These are phyloP conservation scores for Apamea epomidion DNA, from an alignment of 2,888 invertebrate species.

Conservation along the genomic window DNA sequence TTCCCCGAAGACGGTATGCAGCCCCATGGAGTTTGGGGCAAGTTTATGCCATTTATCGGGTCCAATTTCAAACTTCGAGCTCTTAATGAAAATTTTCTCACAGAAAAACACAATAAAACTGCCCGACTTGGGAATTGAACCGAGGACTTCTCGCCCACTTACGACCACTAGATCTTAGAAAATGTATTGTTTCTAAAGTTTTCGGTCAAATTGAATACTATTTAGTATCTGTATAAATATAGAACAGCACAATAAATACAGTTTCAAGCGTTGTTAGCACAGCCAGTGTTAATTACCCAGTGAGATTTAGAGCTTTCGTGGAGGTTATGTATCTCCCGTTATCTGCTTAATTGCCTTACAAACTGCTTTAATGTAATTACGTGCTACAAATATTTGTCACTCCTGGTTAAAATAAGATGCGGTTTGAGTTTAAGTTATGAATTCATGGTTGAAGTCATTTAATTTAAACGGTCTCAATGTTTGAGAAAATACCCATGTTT, in stretches of 20 bases:
- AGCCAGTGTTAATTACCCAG: slow-evolving; percentile 73
- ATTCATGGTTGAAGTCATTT: not conserved
- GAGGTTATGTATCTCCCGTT: slow-evolving; percentile 73
- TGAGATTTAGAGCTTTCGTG: slow-evolving; percentile 73
- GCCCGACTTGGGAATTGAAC: slow-evolving; percentile 12
- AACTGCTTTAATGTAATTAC: slow-evolving; percentile 58
- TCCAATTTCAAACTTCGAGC: slow-evolving; percentile 22
- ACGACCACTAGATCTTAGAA: slow-evolving; percentile 4
- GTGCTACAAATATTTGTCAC: slow-evolving; percentile 56
- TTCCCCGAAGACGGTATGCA: not conserved
- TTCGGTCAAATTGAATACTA: slow-evolving; percentile 39
- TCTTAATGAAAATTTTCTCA: slow-evolving; percentile 17
- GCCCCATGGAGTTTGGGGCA: not conserved
- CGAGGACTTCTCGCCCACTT: not conserved
- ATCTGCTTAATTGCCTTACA: slow-evolving; percentile 69
- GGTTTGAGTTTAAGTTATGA: slow-evolving; percentile 14
- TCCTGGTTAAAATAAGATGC: slow-evolving; percentile 38
- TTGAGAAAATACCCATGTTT: not conserved
- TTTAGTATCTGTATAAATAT: slow-evolving; percentile 21
- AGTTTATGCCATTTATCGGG: slow-evolving; percentile 17
- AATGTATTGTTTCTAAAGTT: not conserved
- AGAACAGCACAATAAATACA: slow-evolving; percentile 50
- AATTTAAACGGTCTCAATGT: not conserved
- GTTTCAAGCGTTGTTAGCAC: slow-evolving; percentile 63
- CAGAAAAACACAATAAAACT: slow-evolving; percentile 17